Percentiles rank a stretch among this genome's conserved stretches.
These are phyloP conservation scores for Omphaloscelis lunosa DNA, from an alignment of 2,888 invertebrate species.

Conservation along the genomic window DNA sequence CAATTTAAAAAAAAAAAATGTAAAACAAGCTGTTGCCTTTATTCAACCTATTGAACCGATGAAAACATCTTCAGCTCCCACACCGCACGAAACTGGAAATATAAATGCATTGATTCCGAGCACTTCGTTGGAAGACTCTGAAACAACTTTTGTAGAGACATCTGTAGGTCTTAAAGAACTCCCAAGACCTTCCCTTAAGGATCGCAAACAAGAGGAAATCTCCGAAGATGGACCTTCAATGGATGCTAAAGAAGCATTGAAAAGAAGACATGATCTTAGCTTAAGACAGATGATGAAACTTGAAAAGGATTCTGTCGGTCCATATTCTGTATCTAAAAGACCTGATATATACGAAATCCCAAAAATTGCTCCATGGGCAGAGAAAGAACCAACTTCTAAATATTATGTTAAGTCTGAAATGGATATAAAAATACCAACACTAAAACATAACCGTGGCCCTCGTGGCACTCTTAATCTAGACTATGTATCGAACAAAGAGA, in stretches of 20 bases:
- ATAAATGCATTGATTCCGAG: not conserved
- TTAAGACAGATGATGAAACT: constrained; percentile 34
- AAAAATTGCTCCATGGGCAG: constrained; percentile 38
- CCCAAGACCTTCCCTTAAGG: constrained; percentile 19
- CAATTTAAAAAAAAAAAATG: not conserved
- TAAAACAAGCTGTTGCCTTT: constrained; percentile 14
- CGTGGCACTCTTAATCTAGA: not conserved
- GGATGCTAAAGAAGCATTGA: constrained; percentile 35
- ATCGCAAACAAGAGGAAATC: constrained; percentile 5
- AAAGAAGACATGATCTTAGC: constrained; percentile 44
- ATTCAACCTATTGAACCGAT: not conserved
- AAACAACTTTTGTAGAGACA: not conserved
- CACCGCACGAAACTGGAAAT: not conserved
- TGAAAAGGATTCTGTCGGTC: not conserved
- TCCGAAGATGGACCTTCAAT: constrained; percentile 19
- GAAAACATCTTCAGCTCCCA: not conserved
- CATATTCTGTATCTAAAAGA: constrained; percentile 8
- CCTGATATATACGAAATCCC: constrained; percentile 34
- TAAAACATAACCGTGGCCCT: not conserved
- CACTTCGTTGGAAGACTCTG: constrained; percentile 6
- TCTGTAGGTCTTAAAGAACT: not conserved
- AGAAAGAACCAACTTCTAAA: constrained; percentile 13
- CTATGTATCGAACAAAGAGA: not conserved
- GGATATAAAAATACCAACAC: not conserved
- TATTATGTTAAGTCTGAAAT: constrained; percentile 6